Conservation (phyloP, 2,113 vertebrate genomes). For the Lathamus discolor region DNA sequence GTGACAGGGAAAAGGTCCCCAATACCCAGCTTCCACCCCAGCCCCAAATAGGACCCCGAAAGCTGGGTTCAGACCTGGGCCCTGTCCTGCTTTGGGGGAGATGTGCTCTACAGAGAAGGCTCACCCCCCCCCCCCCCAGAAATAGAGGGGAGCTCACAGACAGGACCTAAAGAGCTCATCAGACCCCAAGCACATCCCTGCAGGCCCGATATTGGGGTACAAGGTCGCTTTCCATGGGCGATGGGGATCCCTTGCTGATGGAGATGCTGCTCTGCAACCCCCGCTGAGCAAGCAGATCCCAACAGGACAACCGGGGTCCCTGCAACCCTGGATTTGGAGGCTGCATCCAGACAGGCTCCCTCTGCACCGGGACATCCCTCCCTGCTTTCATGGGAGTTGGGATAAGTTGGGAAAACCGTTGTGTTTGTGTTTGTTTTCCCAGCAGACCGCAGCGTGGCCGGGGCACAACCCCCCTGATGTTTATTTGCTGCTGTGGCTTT, state of each 20-base stretch:
- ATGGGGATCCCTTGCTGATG: background rate
- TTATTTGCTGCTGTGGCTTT: background rate
- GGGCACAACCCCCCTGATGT: background rate
- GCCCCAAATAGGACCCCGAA: background rate
- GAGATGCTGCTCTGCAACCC: rapidly evolving
- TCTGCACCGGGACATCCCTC: rapidly evolving
- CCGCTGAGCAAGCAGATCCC: background rate
- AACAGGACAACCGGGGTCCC: rapidly evolving
- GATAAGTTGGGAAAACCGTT: background rate
- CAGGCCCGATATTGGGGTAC: rapidly evolving
- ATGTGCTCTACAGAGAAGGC: background rate
- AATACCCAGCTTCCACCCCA: background rate
- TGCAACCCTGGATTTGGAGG: background rate
- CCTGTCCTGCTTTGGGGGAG: background rate
- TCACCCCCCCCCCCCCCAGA: background rate
- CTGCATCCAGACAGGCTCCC: rapidly evolving
- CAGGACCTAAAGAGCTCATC: background rate
- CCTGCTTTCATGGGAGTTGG: background rate
- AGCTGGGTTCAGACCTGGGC: background rate
- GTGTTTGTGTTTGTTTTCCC: background rate
- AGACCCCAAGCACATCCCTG: background rate
- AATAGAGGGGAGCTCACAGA: rapidly evolving
- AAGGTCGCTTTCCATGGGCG: rapidly evolving
- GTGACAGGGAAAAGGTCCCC: background rate
- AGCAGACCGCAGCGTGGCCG: background rate